Evolutionary conservation across 2,797 vertebrate species (phyloP).

Genomic region (Heteromormyrus szaboi): DNA sequence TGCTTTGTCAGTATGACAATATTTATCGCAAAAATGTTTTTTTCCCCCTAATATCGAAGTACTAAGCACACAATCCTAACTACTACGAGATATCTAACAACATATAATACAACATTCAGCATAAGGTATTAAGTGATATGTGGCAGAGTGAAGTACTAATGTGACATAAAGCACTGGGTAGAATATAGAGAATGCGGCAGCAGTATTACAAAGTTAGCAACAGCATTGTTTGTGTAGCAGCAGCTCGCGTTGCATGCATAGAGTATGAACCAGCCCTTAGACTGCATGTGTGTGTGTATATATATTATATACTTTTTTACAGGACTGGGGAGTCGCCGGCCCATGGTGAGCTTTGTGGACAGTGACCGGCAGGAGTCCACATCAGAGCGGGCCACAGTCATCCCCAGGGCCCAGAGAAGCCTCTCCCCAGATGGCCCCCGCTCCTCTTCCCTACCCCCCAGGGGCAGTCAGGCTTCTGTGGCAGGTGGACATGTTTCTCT

Average conservation of each 20-base stretch:
- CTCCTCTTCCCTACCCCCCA: constrained; percentile 85
- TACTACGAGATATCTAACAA: neutral
- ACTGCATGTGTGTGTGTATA: neutral
- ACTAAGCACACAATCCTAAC: neutral
- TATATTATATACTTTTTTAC: constrained; percentile 19
- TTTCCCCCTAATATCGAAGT: neutral
- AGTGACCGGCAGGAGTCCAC: constrained; percentile 41
- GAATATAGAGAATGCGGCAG: neutral
- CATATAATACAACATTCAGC: neutral
- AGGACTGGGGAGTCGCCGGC: constrained; percentile 64
- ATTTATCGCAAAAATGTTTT: neutral
- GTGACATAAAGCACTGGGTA: neutral
- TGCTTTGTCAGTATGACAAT: neutral
- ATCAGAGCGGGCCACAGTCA: constrained; percentile 34
- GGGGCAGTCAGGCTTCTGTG: constrained; percentile 49
- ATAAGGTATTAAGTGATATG: neutral
- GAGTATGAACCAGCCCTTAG: neutral
- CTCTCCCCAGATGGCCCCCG: constrained; percentile 73
- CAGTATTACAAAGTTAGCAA: neutral
- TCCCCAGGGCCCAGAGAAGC: constrained; percentile 65
- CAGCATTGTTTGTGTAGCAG: neutral
- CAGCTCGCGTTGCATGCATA: neutral
- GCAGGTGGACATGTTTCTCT: constrained; percentile 65
- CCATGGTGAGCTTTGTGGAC: constrained; percentile 69
- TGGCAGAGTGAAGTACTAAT: neutral